Conservation (phyloP, 2,888 invertebrate genomes). For the Lottia gigantea region DNA sequence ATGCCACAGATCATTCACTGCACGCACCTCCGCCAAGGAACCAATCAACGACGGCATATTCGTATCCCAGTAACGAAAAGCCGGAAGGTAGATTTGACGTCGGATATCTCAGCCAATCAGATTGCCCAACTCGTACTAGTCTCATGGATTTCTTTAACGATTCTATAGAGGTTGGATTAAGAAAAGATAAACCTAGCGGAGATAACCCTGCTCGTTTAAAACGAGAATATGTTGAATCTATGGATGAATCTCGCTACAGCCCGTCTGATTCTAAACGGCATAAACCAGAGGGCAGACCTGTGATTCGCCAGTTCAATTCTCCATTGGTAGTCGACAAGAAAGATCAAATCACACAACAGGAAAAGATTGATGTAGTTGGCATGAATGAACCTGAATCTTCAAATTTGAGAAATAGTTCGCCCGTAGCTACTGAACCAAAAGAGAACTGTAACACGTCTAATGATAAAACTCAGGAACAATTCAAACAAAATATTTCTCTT, state of each 20-base stretch:
- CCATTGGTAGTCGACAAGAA: background rate
- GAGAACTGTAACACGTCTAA: background rate
- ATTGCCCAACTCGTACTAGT: background rate
- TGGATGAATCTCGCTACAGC: background rate
- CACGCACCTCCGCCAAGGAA: background rate
- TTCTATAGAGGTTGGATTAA: background rate
- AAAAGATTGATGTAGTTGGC: background rate
- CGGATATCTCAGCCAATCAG: constrained; percentile 1
- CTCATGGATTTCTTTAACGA: constrained; percentile 4
- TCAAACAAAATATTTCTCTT: background rate
- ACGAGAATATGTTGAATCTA: background rate
- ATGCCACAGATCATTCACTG: background rate
- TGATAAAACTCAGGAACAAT: background rate
- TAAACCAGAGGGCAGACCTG: background rate
- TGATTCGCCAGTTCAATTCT: background rate
- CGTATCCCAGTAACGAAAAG: background rate
- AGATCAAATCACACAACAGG: background rate
- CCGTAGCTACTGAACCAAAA: background rate
- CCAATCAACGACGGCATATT: constrained; percentile 3
- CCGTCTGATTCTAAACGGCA: background rate
- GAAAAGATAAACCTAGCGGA: background rate
- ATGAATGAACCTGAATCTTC: background rate
- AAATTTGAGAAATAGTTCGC: no score
- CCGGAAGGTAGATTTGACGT: background rate
- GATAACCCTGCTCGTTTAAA: background rate